These are phyloP conservation scores for Plebejus melissa DNA, from an alignment of 2,888 invertebrate species.

Conservation along the genomic window DNA sequence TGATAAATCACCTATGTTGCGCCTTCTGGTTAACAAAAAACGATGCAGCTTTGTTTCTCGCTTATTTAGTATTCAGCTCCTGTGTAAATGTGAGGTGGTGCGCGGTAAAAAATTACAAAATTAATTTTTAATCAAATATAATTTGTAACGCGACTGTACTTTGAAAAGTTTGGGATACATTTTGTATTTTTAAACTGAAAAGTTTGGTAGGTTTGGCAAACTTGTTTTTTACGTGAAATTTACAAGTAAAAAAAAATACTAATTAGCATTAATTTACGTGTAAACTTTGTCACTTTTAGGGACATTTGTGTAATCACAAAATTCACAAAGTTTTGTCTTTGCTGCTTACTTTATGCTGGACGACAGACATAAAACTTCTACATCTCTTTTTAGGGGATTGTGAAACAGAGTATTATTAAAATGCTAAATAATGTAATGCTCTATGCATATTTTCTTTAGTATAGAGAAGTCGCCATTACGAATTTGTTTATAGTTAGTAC, in stretches of 20 bases:
- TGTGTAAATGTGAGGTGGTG: slow-evolving; percentile 37
- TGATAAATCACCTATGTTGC: slow-evolving; percentile 63
- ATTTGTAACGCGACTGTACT: background rate
- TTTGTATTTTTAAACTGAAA: background rate
- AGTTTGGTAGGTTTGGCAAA: background rate
- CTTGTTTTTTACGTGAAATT: background rate
- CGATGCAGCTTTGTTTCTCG: slow-evolving; percentile 37
- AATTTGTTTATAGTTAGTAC: slow-evolving; percentile 19
- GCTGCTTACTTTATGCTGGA: no score
- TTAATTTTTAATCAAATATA: background rate
- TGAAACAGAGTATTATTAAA: no score
- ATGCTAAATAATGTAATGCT: no score
- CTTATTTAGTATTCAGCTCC: slow-evolving; percentile 37
- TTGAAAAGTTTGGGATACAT: background rate
- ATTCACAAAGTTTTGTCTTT: no score
- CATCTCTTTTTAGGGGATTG: no score
- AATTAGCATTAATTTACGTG: background rate
- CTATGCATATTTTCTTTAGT: background rate
- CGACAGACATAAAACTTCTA: no score
- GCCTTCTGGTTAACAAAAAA: slow-evolving; percentile 53
- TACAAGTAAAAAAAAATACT: background rate
- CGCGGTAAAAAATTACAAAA: background rate
- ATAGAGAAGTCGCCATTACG: background rate
- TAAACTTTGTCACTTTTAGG: background rate
- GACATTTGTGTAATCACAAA: no score